Evolutionary conservation across 2,797 vertebrate genomes (phyloP).

Genomic region (Salarias fasciatus): DNA sequence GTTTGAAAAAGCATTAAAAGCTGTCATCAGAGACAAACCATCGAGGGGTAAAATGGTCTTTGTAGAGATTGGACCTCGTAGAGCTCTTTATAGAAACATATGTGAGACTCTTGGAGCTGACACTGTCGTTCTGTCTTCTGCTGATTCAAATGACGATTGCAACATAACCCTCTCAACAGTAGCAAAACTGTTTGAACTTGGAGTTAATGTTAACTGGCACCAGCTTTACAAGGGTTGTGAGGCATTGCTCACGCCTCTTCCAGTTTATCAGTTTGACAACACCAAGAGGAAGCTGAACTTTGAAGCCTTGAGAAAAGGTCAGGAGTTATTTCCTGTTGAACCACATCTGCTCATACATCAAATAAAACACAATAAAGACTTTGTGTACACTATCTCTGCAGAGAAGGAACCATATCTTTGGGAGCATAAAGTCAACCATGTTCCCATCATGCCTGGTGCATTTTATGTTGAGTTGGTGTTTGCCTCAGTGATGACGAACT

Average conservation of each 20-base stretch:
- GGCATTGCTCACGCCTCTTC: constrained; percentile 76
- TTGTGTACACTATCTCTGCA: constrained; percentile 76
- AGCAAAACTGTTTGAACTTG: constrained; percentile 81
- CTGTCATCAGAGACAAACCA: constrained; percentile 52
- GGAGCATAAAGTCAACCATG: constrained; percentile 86
- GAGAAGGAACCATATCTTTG: constrained; percentile 77
- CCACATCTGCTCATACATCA: constrained; percentile 72
- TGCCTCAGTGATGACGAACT: constrained; percentile 78
- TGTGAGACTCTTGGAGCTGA: constrained; percentile 83
- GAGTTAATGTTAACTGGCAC: constrained; percentile 78
- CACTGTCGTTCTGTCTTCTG: constrained; percentile 76
- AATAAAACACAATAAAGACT: constrained; percentile 56
- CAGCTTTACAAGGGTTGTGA: constrained; percentile 80
- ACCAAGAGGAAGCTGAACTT: constrained; percentile 76
- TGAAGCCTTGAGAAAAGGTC: constrained; percentile 74
- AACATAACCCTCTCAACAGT: constrained; percentile 73
- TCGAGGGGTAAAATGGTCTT: constrained; percentile 78
- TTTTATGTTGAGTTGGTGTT: constrained; percentile 87
- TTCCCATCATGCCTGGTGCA: constrained; percentile 85
- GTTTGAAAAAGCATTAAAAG: constrained; percentile 82
- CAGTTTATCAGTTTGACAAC: constrained; percentile 86
- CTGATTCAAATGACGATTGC: constrained; percentile 80
- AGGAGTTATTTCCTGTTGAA: constrained; percentile 52
- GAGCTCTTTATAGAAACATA: constrained; percentile 83
- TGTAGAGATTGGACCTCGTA: constrained; percentile 88